A percentile compares a stretch with the other conserved stretches of the same genome.
These are phyloP conservation scores for Manis javanica DNA, from an alignment of 2,797 vertebrate species.

Conservation along the genomic window DNA sequence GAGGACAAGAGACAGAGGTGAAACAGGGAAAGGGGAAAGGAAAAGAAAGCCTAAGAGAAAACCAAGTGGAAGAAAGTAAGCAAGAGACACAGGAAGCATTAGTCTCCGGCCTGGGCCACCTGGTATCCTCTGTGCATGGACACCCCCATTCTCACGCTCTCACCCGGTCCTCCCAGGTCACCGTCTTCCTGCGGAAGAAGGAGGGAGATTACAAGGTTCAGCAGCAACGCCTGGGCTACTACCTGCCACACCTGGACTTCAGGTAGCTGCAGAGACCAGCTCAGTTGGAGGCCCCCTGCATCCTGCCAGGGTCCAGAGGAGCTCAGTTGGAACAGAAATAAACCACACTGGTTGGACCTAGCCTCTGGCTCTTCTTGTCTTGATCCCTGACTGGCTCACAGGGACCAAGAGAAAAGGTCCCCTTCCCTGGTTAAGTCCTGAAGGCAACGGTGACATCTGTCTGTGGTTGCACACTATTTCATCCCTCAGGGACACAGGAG, in stretches of 20 bases:
- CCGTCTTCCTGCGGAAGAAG: conserved; percentile 7
- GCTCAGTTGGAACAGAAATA: neutral
- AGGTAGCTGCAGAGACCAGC: neutral
- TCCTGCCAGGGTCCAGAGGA: neutral
- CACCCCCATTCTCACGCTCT: neutral
- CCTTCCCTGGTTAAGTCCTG: neutral
- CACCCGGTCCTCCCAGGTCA: conserved; percentile 22
- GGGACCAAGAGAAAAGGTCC: neutral
- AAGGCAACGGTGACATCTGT: neutral
- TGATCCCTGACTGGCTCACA: neutral
- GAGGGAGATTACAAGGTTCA: conserved; percentile 54
- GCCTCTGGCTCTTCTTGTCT: neutral
- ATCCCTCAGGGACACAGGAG: neutral
- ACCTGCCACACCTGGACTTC: conserved; percentile 53
- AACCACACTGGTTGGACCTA: neutral
- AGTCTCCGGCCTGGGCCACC: neutral
- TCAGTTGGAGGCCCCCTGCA: neutral
- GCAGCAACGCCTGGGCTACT: neutral
- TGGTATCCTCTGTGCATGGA: too few species aligned
- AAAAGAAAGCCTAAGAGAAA: neutral
- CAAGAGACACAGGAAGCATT: neutral
- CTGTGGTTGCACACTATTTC: neutral
- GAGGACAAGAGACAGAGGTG: neutral
- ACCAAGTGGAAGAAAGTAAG: neutral
- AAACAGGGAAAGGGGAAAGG: neutral